phyloP scores from a whole-genome alignment of 2,113 vertebrate genomes.

The Diphyllodes magnificus region DNA sequence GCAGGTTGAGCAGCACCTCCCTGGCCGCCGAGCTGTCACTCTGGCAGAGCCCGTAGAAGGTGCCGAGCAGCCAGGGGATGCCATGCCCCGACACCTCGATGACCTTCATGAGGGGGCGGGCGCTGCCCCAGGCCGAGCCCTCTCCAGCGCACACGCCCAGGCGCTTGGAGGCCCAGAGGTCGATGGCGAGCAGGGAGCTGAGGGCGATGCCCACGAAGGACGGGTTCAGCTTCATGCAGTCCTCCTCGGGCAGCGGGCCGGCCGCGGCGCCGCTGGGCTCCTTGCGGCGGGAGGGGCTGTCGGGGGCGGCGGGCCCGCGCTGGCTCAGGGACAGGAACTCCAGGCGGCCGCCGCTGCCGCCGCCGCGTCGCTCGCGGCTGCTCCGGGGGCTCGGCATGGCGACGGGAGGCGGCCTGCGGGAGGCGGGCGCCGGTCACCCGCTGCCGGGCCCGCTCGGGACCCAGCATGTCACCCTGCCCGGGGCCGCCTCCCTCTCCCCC shows the following conservation, averaged over 20 bases:
- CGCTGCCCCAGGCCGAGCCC: slow-evolving; percentile 88
- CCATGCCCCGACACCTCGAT: slow-evolving; percentile 94
- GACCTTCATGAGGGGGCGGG: slow-evolving; percentile 89
- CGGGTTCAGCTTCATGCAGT: slow-evolving; percentile 89
- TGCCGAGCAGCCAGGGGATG: slow-evolving; percentile 88
- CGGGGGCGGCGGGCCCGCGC: slow-evolving; percentile 73
- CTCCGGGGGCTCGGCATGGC: slow-evolving; percentile 70
- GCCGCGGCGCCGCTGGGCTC: slow-evolving; percentile 67
- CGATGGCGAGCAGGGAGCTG: slow-evolving; percentile 89
- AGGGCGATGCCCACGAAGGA: slow-evolving; percentile 88
- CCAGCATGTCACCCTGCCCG: not conserved
- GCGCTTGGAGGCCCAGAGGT: slow-evolving; percentile 93
- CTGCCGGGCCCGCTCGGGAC: not conserved
- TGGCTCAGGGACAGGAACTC: slow-evolving; percentile 82
- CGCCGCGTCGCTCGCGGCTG: slow-evolving; percentile 54
- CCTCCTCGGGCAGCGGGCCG: slow-evolving; percentile 80
- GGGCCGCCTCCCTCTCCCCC: not conserved
- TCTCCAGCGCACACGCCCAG: slow-evolving; percentile 92
- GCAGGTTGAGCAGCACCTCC: slow-evolving; percentile 91
- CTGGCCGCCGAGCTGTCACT: slow-evolving; percentile 87
- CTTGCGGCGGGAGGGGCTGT: slow-evolving; percentile 82
- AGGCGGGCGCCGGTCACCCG: not conserved
- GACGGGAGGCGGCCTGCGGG: not conserved
- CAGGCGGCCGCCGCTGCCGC: slow-evolving; percentile 70
- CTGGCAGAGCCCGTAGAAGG: slow-evolving; percentile 83